These are phyloP conservation scores for Caranx melampygus DNA, from an alignment of 2,113 vertebrate genomes.

Conservation along the genomic window DNA sequence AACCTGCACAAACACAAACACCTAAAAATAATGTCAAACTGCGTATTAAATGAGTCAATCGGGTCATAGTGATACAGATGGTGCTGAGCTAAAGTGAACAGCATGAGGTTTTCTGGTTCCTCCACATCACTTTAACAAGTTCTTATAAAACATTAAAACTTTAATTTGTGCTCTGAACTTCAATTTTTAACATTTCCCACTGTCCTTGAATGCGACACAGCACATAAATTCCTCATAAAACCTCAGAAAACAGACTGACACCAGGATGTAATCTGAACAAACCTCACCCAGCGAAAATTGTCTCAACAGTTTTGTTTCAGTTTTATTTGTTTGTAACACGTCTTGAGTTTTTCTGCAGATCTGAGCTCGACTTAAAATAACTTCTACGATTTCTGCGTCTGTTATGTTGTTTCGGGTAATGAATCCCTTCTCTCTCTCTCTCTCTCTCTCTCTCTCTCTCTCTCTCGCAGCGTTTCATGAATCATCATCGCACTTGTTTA, in stretches of 20 bases:
- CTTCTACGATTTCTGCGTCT: neutral
- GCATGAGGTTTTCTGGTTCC: too few species aligned
- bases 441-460: too few species aligned
- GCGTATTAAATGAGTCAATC: too few species aligned
- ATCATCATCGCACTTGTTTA: neutral
- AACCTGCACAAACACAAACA: too few species aligned
- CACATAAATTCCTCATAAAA: slow-evolving; percentile 5
- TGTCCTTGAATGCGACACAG: slow-evolving; percentile 25
- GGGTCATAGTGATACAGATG: too few species aligned
- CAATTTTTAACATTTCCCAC: neutral
- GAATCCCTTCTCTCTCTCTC: neutral
- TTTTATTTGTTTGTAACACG: neutral
- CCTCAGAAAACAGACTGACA: neutral
- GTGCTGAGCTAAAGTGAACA: too few species aligned
- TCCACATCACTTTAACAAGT: too few species aligned
- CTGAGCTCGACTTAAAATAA: neutral
- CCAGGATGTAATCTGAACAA: neutral
- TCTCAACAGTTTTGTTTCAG: slow-evolving; percentile 4
- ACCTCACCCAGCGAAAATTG: neutral
- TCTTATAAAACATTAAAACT: too few species aligned
- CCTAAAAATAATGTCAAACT: too few species aligned
- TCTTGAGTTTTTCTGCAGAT: neutral
- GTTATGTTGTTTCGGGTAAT: neutral
- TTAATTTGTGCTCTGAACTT: neutral
- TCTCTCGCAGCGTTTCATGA: neutral